A percentile compares a stretch with the other conserved stretches of the same genome.
These are phyloP conservation scores for Drosophila pseudotalamancana DNA, from an alignment of 2,888 invertebrate genomes.

Conservation along the genomic window DNA sequence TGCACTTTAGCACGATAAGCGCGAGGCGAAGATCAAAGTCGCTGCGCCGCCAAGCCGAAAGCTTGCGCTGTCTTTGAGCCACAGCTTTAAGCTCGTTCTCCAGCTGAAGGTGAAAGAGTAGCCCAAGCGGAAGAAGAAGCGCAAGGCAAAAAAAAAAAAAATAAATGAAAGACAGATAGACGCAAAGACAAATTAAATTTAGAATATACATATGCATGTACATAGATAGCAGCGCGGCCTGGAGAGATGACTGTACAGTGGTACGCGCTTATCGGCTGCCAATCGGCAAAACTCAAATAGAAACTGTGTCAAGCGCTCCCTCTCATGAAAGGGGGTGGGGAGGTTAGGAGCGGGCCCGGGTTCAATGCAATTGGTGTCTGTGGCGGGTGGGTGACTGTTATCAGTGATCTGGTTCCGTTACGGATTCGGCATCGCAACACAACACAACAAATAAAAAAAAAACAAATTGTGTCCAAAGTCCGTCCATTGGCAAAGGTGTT, in stretches of 20 bases:
- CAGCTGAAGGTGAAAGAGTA: not conserved
- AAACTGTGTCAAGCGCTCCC: slow-evolving; percentile 54
- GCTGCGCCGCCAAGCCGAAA: slow-evolving; percentile 18
- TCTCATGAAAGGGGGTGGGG: not conserved
- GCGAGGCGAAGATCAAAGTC: slow-evolving; percentile 49
- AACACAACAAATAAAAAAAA: not conserved
- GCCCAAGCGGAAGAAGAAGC: not conserved
- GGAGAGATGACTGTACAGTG: slow-evolving; percentile 20
- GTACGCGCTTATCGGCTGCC: slow-evolving; percentile 31
- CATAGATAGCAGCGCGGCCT: slow-evolving; percentile 5
- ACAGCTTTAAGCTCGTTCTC: slow-evolving; percentile 22
- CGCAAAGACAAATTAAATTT: not conserved
- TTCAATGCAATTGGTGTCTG: not conserved
- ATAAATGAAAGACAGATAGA: not conserved
- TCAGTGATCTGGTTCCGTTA: slow-evolving; percentile 12
- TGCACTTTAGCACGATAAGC: slow-evolving; percentile 36
- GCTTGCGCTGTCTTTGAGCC: not conserved
- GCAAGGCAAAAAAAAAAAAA: not conserved
- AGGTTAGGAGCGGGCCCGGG: slow-evolving; percentile 6
- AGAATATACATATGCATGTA: no score
- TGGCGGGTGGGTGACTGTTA: slow-evolving; percentile 9
- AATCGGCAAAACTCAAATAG: slow-evolving; percentile 15
- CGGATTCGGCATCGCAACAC: slow-evolving; percentile 17
- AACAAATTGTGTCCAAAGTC: slow-evolving; percentile 52
- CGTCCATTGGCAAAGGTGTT: slow-evolving; percentile 69